Evolutionary conservation across 2,888 invertebrate genomes (phyloP), one percentile per base, ranked within the genome.

Genomic region (Phengaris alcon): DNA sequence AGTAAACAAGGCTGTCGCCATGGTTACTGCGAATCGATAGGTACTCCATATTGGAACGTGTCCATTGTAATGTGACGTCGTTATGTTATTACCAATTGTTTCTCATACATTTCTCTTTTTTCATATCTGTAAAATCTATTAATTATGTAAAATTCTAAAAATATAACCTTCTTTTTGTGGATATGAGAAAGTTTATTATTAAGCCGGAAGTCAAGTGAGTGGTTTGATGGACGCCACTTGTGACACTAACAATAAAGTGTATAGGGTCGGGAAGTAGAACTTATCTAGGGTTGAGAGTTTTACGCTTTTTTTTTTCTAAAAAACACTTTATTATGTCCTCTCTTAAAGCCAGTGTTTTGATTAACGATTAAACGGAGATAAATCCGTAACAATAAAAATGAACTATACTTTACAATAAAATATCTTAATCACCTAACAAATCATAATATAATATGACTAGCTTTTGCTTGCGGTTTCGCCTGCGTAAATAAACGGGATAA

Each of bases 11-110:
- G 84, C 76, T 82, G 79, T 82, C 77, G 75, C 81, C 77, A 82
- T 79, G 81, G 79, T 78, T 79, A 82, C 79, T 75, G 72, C 74
- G 76, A 76, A 74, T 77, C 76, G 79, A 84, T 88, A 22, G 22
- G 22, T 22, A 86, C 84, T 85, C 87, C 83, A 77, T 75, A 73
- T 74, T 55, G 54, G 3, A 75, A 10, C 78, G 83, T 85, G 75
- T 83, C 84, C 85, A 84, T 81, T 85, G 78, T 73, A 52, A 13
- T 64, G 4, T 13, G 15, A 46, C 15, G 46, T 74, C 51, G 51
- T 57, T n/a, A 10, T 74, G 22, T 55, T 73, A 73, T 54, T 7
- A 48, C 1, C 48, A 35, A 35, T 35, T 35, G 4, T 35, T 35
- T 35, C 3, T 35, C 35, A 35, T 35, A 35, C 35, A 3, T 35